Base-by-base conservation (phyloP, 2,797 vertebrate genomes). In the Chiroxiphia lanceolata region DNA sequence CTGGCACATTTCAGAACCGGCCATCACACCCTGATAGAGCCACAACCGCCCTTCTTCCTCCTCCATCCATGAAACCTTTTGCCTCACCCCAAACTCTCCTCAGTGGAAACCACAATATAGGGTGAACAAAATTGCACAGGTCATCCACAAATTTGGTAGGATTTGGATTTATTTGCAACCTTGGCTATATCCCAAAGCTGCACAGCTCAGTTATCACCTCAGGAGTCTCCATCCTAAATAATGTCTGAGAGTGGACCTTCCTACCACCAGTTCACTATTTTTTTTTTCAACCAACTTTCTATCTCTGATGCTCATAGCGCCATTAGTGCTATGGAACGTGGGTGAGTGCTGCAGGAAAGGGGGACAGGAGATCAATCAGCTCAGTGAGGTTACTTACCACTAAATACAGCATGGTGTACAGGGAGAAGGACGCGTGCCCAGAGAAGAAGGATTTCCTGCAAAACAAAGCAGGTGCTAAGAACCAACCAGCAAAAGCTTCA, bases 381-480 rank as follows among this genome's bases (percentile, higher is more conserved):
- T 77, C 64, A 60, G 33, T 15, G 42, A 76, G 25, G 65, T 78
- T 97, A 99, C 99, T 99, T 98, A 99, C 99, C 97, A 99, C 98
- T 97, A 99, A 98, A 96, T 99, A 99, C 90, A 99, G 98, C 99
- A 99, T 99, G 89, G 99, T 98, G 93, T 98, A 99, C 98, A 99
- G 98, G 38, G 99, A 99, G 97, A 99, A 99, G 70, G 99, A 99
- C 17, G 99, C 99, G 1, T 99, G 99, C 96, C 99, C 99, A 1
- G 99, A 99, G 98, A 99, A 99, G 98, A 99, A 99, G 85, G 99
- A 99, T 97, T 99, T 99, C 98, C 99, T 99, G 98, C 29, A 96
- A 98, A 97, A 97, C 75, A 65, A 97, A 96, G 93, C 96, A 93
- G 93, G 19, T 77, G 34, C 31, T 89, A 88, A 97, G 94, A 80